Conservation (phyloP, 1,140 invertebrate genomes). For the Microplitis demolitor region DNA sequence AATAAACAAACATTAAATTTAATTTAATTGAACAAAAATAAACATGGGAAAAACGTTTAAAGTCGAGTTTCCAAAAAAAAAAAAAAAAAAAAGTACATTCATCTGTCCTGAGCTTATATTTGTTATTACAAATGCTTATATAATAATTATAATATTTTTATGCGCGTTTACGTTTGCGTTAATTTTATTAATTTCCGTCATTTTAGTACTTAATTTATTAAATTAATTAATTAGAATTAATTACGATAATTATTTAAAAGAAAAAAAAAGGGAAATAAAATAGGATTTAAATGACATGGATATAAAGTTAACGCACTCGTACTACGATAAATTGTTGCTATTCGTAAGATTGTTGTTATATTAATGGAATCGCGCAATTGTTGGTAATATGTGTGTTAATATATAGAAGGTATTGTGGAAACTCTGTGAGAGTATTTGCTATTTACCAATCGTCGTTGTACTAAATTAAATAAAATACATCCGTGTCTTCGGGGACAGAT, state of each 20-base stretch:
- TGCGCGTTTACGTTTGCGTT: conserved; percentile 47
- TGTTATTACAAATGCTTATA: conserved; percentile 61
- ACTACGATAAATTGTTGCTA: conserved; percentile 59
- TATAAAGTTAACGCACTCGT: conserved; percentile 47
- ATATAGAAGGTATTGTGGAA: not conserved
- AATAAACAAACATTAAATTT: not conserved
- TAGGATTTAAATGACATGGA: not conserved
- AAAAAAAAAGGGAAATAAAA: conserved; percentile 15
- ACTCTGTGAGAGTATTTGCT: not conserved
- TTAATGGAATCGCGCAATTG: conserved; percentile 53
- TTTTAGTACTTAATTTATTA: not conserved
- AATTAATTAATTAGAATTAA: conserved; percentile 10
- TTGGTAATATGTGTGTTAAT: conserved; percentile 10
- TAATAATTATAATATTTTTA: conserved; percentile 61
- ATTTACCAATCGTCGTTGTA: conserved; percentile 37
- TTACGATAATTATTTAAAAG: not conserved
- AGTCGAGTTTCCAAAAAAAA: conserved; percentile 1
- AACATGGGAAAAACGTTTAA: not conserved
- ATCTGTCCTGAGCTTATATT: conserved; percentile 61
- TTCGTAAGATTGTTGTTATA: conserved; percentile 62
- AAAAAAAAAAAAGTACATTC: conserved; percentile 23
- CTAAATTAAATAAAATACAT: conserved; percentile 23
- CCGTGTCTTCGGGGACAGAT: no score
- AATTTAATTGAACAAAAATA: not conserved
- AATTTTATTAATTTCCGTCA: conserved; percentile 11